Percentiles rank a stretch among this genome's conserved stretches.
Evolutionary conservation across 1,140 invertebrate species (phyloP).

Genomic region (Diabrotica undecimpunctata): DNA sequence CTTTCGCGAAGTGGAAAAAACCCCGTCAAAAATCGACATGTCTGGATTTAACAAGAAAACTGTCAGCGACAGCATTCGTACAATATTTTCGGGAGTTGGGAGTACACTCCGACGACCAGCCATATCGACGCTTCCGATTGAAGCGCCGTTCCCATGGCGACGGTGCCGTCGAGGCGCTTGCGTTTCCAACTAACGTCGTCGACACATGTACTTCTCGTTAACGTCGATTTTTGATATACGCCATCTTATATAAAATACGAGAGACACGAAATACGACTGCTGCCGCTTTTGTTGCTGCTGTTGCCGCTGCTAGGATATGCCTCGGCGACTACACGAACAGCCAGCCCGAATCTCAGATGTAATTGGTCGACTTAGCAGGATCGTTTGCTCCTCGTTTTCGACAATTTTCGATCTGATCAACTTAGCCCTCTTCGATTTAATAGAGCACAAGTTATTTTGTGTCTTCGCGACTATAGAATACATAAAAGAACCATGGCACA

Average conservation of each 20-base stretch:
- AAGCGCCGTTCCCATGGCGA: conserved; percentile 35
- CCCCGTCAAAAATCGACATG: too few species aligned
- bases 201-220: conserved; percentile 32
- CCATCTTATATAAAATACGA: conserved; percentile 36
- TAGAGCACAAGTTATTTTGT: background rate
- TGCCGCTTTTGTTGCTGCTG: too few species aligned
- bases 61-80: conserved; percentile 3
- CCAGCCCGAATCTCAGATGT: background rate
- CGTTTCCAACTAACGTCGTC: conserved; percentile 23
- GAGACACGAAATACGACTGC: background rate
- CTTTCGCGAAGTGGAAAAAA: too few species aligned
- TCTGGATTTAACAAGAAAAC: background rate
- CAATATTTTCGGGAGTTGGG: conserved; percentile 1
- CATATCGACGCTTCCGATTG: conserved; percentile 39
- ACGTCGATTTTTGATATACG: conserved; percentile 44
- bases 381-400: background rate
- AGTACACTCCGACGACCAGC: conserved; percentile 14
- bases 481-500: too few species aligned
- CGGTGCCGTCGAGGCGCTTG: conserved; percentile 32
- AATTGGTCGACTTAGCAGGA: background rate
- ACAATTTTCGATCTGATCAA: background rate
- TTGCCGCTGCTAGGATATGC: too few species aligned
- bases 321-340: background rate
- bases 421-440: background rate
- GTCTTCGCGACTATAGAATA: too few species aligned